Percentiles rank a stretch among this genome's conserved stretches.
Conservation (phyloP, 2,797 vertebrate species). For the Lepidocolaptes lacrymiger region DNA sequence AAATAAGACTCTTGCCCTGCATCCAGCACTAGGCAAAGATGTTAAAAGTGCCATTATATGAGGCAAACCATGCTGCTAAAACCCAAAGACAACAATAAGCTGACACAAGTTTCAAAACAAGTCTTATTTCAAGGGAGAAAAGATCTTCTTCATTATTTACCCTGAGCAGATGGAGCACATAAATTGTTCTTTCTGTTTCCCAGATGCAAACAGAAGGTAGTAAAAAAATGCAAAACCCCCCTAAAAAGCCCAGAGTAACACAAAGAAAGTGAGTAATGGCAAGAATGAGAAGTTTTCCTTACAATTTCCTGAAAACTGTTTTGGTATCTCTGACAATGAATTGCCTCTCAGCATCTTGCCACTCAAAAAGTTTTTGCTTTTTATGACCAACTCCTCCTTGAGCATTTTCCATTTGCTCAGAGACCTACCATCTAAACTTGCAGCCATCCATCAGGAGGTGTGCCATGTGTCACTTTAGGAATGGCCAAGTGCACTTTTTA, state of each 20-base stretch:
- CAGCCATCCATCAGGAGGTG: not conserved
- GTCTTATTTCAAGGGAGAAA: not conserved
- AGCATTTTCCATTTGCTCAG: not conserved
- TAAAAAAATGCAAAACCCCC: not conserved
- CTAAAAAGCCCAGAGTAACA: not conserved
- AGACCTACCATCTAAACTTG: not conserved
- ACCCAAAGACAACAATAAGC: not conserved
- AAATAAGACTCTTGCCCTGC: not conserved
- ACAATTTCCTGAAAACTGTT: not conserved
- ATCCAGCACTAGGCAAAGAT: not conserved
- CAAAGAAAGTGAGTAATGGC: not conserved
- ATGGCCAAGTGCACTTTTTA: not conserved
- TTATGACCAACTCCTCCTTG: not conserved
- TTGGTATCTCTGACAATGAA: not conserved
- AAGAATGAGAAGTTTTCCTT: not conserved
- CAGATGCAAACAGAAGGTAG: not conserved
- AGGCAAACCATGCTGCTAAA: not conserved
- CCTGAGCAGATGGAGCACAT: not conserved
- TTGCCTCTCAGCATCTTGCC: not conserved
- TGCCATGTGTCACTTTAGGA: not conserved
- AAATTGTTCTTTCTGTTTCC: not conserved
- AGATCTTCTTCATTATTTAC: not conserved
- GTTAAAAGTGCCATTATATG: not conserved
- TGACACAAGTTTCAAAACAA: not conserved
- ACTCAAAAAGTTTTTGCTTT: not conserved